Conservation (phyloP, 2,797 vertebrate species). For the Leucoraja ocellata region DNA sequence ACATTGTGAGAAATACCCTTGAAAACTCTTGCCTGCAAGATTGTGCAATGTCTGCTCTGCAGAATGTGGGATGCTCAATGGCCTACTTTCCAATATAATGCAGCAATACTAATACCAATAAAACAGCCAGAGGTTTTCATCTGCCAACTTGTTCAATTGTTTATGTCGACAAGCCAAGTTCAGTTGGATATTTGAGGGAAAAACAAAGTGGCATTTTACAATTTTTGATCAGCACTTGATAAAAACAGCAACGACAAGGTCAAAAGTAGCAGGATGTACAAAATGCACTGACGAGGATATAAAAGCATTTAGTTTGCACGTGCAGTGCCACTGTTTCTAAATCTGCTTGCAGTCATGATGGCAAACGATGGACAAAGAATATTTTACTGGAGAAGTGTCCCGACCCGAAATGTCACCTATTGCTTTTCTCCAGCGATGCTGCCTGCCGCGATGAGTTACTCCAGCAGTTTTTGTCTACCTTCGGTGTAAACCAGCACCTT, state of each 20-base stretch:
- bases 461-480: too few species aligned
- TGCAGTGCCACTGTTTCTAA: not conserved
- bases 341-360: not conserved
- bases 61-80: not conserved
- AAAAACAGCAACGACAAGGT: not conserved
- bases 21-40: not conserved
- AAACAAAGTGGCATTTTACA: not conserved
- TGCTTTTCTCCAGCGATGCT: too few species aligned
- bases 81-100: not conserved
- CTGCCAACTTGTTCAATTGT: not conserved
- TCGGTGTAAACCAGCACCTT: too few species aligned
- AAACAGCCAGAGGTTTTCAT: not conserved
- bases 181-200: not conserved
- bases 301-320: not conserved
- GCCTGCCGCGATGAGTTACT: too few species aligned
- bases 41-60: not conserved
- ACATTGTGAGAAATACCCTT: not conserved
- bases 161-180: not conserved
- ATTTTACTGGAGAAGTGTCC: not conserved
- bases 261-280: not conserved
- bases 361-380: not conserved
- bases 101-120: not conserved
- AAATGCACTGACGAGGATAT: not conserved
- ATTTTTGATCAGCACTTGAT: not conserved
- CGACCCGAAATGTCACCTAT: too few species aligned